Evolutionary conservation across 1,140 invertebrate species (phyloP).

Genomic region (Eufriesea mexicana): DNA sequence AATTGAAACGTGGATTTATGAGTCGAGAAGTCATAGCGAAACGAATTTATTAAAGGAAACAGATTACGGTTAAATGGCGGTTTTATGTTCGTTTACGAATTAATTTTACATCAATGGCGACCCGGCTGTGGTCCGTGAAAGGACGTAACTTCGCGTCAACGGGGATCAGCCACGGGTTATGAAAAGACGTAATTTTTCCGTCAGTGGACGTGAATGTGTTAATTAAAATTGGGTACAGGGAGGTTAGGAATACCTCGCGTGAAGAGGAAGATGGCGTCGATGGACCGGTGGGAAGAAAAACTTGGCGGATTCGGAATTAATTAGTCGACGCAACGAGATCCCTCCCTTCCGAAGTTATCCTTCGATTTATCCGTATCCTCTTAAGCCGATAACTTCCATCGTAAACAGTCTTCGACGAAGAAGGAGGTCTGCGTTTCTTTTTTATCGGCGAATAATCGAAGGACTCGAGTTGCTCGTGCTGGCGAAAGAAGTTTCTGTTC

Average conservation of each 20-base stretch:
- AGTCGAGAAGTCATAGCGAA: too few relatives aligned
- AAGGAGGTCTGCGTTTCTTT: background rate
- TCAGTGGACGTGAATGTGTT: too few relatives aligned
- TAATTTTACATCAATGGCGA: background rate
- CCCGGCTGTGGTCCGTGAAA: too few relatives aligned
- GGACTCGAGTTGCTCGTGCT: background rate
- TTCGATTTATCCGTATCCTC: background rate
- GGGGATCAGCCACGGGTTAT: too few relatives aligned
- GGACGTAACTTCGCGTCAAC: too few relatives aligned
- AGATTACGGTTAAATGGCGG: too few relatives aligned
- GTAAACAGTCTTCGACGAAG: background rate
- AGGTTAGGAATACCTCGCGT: too few relatives aligned
- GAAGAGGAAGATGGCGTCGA: background rate
- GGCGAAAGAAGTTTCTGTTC: background rate
- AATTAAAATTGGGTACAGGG: too few relatives aligned
- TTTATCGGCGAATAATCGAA: background rate
- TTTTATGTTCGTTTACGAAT: too few relatives aligned
- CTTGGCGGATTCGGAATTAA: background rate
- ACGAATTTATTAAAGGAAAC: too few relatives aligned
- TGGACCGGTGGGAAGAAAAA: background rate
- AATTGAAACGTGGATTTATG: too few relatives aligned
- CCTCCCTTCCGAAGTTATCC: background rate
- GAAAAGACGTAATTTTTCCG: too few relatives aligned
- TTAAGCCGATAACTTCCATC: background rate
- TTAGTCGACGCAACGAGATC: background rate